A percentile compares a stretch with the other conserved stretches of the same genome.
phyloP scores from a whole-genome alignment of 2,113 vertebrate species.

The Sakesphorus luctuosus region DNA sequence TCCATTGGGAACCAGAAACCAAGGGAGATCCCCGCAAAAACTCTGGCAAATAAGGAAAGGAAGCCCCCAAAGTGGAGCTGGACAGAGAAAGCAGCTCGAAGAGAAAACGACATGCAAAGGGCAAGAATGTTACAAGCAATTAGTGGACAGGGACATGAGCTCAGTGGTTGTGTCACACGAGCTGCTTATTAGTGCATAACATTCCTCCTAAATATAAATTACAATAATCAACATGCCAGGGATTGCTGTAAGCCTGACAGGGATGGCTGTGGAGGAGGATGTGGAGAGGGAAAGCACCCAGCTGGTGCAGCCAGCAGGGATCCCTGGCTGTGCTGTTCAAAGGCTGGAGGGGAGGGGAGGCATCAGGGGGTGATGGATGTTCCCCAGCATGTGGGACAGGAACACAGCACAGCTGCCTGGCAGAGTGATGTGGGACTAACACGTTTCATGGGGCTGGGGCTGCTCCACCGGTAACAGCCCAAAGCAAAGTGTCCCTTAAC shows the following conservation, averaged over 20 bases:
- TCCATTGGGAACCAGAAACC: not conserved
- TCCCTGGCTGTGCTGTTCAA: rapidly evolving
- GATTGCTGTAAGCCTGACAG: not conserved
- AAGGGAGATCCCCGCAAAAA: not conserved
- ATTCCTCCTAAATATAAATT: not conserved
- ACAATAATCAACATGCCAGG: not conserved
- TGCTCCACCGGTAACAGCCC: not conserved
- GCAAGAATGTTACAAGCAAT: not conserved
- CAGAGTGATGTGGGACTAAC: rapidly evolving
- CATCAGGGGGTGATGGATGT: rapidly evolving
- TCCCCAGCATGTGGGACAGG: not conserved
- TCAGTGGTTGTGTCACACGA: not conserved
- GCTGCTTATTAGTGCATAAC: not conserved
- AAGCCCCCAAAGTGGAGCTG: not conserved
- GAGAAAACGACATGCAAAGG: not conserved
- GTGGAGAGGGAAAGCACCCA: not conserved
- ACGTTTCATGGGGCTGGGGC: not conserved
- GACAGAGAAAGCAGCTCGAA: not conserved
- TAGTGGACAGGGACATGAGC: not conserved
- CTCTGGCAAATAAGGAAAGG: not conserved
- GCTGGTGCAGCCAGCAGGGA: not conserved
- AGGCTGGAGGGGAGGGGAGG: not conserved
- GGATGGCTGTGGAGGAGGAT: not conserved
- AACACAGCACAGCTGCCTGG: not conserved
- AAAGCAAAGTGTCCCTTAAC: not conserved